Evolutionary conservation across 2,797 vertebrate species (phyloP), one percentile per base, ranked within the genome.

Genomic region (Sebastes trivittatus): DNA sequence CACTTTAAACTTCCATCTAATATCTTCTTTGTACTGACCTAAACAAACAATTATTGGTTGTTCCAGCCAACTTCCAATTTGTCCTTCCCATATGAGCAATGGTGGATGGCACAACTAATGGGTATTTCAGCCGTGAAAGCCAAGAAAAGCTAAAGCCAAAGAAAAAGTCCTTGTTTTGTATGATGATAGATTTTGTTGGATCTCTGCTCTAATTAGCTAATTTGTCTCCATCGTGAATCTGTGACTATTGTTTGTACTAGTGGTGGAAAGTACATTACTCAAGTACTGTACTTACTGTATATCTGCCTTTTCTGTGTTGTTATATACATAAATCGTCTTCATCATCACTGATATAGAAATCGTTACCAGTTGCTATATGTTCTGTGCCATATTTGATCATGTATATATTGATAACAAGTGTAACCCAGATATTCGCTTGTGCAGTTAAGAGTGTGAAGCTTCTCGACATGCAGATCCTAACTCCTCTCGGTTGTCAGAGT

Each of bases 151-250:
- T 14, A 68, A 55, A 60, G 70, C 46, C 38, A 27, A n/a, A 69
- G 18, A 61, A 83, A 83, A 76, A 64, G 52, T 23, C 5, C 29
- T 25, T 16, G 14, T 46, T 60, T 54, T 65, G 7, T 65, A 8
- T 14, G 14, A 29, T 72, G 75, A 83, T 68, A 10, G 58, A 86
- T 87, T 68, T 63, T 62, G 55, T 70, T 68, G 46, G 46, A 74
- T 71, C 38, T 18, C 49, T 27, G 38, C 56, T 83, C 42, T 83
- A 80, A 86, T 88, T 72, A 67, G 38, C 54, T 72, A 61, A 75
- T 87, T 80, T 85, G 76, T 86, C 78, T 87, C 67, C 23, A 72
- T 69, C 84, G 75, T 82, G 72, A 75, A 72, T 66, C 36, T 80
- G 69, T 29, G 75, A 46, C 75, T 87, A 73, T 64, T 77, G 52